Conservation (phyloP, 37 sponge, comb jelly and placozoan species). For the Spongilla lacustris region DNA sequence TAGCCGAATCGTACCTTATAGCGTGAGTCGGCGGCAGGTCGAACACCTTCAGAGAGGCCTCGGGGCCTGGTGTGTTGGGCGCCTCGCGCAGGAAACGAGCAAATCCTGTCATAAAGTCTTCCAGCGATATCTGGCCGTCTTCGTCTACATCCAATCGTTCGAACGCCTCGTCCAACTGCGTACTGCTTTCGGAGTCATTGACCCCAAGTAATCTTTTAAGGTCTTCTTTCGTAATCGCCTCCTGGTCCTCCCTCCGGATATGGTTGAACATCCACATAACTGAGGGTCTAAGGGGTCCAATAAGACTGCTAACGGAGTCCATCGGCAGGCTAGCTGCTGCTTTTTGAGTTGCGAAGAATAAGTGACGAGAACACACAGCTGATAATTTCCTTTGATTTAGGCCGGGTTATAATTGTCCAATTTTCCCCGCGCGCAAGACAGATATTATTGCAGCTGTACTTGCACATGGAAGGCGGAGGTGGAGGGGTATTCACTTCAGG, state of each 20-base stretch:
- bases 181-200: constrained; percentile 1
- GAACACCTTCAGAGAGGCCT: neutral
- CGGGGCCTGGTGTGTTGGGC: constrained; percentile 8
- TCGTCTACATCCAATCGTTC: constrained; percentile 59
- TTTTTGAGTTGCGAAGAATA: neutral
- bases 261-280: constrained; percentile 55
- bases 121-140: constrained; percentile 51
- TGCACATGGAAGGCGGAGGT: too few species aligned
- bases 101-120: constrained; percentile 73
- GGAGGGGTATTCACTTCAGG: too few species aligned
- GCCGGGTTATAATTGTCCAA: too few species aligned
- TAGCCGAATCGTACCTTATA: neutral
- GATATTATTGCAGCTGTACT: too few species aligned
- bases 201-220: constrained; percentile 31
- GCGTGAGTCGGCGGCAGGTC: neutral
- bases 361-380: neutral
- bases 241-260: constrained; percentile 48
- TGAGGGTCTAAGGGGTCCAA: constrained; percentile 32
- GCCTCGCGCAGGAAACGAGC: constrained; percentile 54
- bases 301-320: constrained; percentile 28
- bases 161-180: constrained; percentile 65
- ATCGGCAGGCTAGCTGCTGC: constrained; percentile 13
- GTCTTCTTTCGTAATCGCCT: constrained; percentile 66
- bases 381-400: too few species aligned
- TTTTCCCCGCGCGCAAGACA: too few species aligned